Evolutionary conservation across 2,888 invertebrate genomes (phyloP), one percentile per base, ranked within the genome.

Genomic region (Pachliopta kotzebuea): DNA sequence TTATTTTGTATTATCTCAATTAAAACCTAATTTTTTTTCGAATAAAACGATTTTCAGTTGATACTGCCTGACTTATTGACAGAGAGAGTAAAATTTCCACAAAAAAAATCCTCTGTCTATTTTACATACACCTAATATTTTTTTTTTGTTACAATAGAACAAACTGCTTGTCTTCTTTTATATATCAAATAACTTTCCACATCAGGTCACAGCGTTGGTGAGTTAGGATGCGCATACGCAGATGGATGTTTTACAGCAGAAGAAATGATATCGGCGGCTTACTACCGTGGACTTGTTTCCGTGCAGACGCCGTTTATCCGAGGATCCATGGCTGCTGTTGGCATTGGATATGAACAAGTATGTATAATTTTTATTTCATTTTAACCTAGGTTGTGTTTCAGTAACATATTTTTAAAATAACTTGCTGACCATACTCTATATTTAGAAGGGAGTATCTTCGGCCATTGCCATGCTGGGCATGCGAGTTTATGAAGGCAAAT

Each of bases 291-390:
- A 1, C 88, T 93, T 62, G 95, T 95, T 1, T 95, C 96, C n/a
- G 71, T 94, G 20, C 94, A 96, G 69, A 93, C 94, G 1, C 91
- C 93, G 20, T 92, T 96, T 67, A 94, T 95, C 45, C 84, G 81
- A 3, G 97, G 97, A 20, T 95, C 95, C 14, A 98, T 98, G 98
- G 98, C 98, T 21, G 97, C 97, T 3, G 93, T 98, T 14, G 98
- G 96, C 0, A 71, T 94, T 26, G 93, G 94, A 1, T 93, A 90
- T 68, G 77, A 90, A 61, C 79, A 93, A 57, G 92, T 94, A 79
- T 42, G 56, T 59, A 57, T 52, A 52, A 0, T 23, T 52, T 52
- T 45, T 45, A n/a, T n/a, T n/a, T 45, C 7, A 45, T 6, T 18
- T 18, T 7, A 4, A 45, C n/a, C 4, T n/a, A 14, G 4, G 18